These are phyloP conservation scores for Corapipo altera DNA, from an alignment of 2,113 vertebrate genomes.

Conservation along the genomic window DNA sequence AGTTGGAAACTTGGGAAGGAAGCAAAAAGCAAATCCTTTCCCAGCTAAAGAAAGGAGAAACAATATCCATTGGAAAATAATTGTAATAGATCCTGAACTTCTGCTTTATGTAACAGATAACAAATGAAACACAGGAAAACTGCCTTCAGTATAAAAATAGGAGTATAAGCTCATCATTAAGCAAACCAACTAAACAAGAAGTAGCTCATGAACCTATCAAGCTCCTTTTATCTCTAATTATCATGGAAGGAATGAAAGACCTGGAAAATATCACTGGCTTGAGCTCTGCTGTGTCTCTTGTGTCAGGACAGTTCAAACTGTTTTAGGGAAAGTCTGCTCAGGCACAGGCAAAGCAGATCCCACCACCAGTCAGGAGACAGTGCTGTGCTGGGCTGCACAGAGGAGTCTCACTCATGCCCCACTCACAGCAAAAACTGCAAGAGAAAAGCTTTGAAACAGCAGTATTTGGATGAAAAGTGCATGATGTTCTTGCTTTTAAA, in stretches of 20 bases:
- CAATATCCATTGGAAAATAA: not conserved
- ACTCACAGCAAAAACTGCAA: not conserved
- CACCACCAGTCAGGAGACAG: not conserved
- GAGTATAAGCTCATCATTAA: not conserved
- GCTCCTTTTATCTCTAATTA: constrained; percentile 21
- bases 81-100: not conserved
- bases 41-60: not conserved
- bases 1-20: constrained; percentile 34
- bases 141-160: not conserved
- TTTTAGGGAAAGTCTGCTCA: not conserved
- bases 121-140: not conserved
- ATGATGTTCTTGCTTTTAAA: not conserved
- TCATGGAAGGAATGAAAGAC: not conserved
- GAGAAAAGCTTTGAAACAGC: not conserved
- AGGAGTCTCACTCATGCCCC: not conserved
- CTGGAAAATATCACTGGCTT: not conserved
- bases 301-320: constrained; percentile 1
- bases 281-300: not conserved
- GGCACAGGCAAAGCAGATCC: not conserved
- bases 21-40: not conserved
- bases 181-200: not conserved
- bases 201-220: not conserved
- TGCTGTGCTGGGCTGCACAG: not conserved
- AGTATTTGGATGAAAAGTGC: not conserved
- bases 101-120: constrained; percentile 23